A percentile compares a stretch with the other conserved stretches of the same genome.
Conservation (phyloP, 2,797 vertebrate species). For the Sciurus carolinensis region DNA sequence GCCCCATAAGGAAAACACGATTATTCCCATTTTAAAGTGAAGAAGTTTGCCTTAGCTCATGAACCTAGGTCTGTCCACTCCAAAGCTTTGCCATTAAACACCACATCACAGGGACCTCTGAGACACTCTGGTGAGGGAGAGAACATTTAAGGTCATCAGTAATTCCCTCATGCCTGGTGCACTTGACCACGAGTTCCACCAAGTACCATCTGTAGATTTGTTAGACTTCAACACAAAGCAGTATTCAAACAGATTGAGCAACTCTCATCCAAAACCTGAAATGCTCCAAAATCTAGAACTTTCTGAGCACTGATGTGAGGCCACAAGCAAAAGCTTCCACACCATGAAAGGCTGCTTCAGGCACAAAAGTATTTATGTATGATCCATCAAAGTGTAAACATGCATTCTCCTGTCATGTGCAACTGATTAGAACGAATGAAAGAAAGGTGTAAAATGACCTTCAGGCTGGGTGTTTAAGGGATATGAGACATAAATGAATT, state of each 20-base stretch:
- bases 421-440: too few species aligned
- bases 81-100: not conserved
- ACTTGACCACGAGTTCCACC: not conserved
- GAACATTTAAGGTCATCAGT: not conserved
- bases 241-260: not conserved
- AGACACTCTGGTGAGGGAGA: not conserved
- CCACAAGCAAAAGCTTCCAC: not conserved
- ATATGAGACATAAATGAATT: not conserved
- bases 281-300: not conserved
- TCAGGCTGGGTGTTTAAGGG: not conserved
- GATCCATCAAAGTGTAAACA: too few species aligned
- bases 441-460: not conserved
- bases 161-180: not conserved
- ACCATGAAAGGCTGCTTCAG: too few species aligned
- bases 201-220: not conserved
- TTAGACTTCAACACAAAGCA: constrained; percentile 7
- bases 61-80: not conserved
- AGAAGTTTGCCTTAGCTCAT: not conserved
- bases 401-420: too few species aligned
- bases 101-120: not conserved
- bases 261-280: not conserved
- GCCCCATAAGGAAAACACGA: not conserved
- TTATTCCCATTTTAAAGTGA: not conserved
- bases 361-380: not conserved
- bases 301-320: not conserved